A percentile compares a stretch with the other conserved stretches of the same genome.
Conservation (phyloP, 2,888 invertebrate species). For the Deladenus siricidicola region DNA sequence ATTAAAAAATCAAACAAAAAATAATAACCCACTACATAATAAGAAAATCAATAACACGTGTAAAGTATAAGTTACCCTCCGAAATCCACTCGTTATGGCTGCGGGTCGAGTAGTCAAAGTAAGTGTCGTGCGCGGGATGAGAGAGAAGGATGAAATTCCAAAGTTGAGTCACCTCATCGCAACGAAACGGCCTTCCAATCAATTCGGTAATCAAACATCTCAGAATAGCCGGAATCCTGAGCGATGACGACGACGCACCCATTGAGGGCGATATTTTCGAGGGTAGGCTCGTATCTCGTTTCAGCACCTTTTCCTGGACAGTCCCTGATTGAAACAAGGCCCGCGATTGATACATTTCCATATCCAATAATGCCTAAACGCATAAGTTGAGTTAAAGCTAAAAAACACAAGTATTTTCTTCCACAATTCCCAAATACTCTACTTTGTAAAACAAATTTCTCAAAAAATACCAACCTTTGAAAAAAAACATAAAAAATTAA, state of each 20-base stretch:
- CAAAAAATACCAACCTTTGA: conserved; percentile 2
- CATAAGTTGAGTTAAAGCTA: too few relatives aligned
- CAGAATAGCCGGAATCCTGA: background rate
- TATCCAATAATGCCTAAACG: background rate
- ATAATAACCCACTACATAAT: too few relatives aligned
- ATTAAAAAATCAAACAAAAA: too few relatives aligned
- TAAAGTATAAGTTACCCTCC: conserved; percentile 8
- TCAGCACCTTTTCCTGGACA: background rate
- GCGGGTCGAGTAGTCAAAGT: conserved; percentile 33
- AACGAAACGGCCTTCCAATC: conserved; percentile 3
- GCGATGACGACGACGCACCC: conserved; percentile 1
- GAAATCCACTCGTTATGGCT: conserved; percentile 36
- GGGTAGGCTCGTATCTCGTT: background rate
- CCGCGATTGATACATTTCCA: background rate
- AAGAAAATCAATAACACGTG: too few relatives aligned
- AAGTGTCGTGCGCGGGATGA: conserved; percentile 42
- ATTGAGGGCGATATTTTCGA: background rate
- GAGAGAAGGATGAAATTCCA: conserved; percentile 46
- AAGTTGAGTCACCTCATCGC: conserved; percentile 9
- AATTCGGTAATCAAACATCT: background rate
- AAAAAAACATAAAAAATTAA: background rate
- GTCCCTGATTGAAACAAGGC: background rate
- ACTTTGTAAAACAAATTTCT: conserved; percentile 1
- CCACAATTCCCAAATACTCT: too few relatives aligned
- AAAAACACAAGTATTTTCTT: conserved; percentile 3